phyloP scores from a whole-genome alignment of 1,140 invertebrate genomes.

The Ephestia elutella region DNA sequence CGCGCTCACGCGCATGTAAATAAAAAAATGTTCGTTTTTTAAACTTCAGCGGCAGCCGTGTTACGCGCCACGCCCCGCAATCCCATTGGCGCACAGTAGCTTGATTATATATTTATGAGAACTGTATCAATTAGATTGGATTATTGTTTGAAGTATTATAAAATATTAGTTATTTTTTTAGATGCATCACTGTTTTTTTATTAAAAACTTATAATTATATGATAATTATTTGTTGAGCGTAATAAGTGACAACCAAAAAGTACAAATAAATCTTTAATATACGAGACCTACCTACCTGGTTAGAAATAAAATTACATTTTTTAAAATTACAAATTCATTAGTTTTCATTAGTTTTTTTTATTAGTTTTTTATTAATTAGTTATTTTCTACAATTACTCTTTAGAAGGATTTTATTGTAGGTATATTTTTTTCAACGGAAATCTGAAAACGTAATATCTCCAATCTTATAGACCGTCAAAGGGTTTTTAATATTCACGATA shows the following conservation, averaged over 20 bases:
- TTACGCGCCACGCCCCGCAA: constrained; percentile 58
- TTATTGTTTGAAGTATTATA: neutral
- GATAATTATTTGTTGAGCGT: too few relatives aligned
- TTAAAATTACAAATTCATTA: too few relatives aligned
- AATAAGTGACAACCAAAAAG: too few relatives aligned
- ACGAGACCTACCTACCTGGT: too few relatives aligned
- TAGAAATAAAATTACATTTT: too few relatives aligned
- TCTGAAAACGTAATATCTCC: neutral
- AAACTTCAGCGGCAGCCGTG: constrained; percentile 42
- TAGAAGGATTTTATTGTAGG: too few relatives aligned
- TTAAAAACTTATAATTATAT: too few relatives aligned
- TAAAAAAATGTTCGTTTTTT: constrained; percentile 58
- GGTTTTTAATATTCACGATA: neutral
- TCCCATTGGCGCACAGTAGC: constrained; percentile 61
- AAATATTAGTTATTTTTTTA: neutral
- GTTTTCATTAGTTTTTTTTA: too few relatives aligned
- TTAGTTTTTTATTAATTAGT: too few relatives aligned
- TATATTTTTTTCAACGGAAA: neutral
- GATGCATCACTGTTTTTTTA: neutral
- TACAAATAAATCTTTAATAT: too few relatives aligned
- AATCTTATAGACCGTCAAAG: neutral
- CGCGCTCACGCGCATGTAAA: constrained; percentile 38
- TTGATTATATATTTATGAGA: constrained; percentile 31
- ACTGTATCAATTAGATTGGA: neutral
- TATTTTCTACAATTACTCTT: too few relatives aligned